Percentiles rank a stretch among this genome's conserved stretches.
Conservation (phyloP, 2,888 invertebrate species). For the Sialis lutaria region DNA sequence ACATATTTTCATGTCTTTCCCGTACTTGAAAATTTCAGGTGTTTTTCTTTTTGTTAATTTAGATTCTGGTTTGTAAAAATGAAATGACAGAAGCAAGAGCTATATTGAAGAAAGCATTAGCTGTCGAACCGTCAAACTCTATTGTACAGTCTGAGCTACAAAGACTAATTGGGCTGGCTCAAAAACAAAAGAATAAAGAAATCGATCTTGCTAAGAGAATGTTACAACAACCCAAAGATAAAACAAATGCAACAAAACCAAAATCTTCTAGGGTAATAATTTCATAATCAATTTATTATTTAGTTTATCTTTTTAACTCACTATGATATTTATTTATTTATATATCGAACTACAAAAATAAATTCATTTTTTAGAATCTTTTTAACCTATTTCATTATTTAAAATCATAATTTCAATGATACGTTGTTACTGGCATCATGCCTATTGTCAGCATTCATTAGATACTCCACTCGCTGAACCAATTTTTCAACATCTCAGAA, state of each 20-base stretch:
- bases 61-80: constrained; percentile 50
- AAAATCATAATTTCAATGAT: too few relatives aligned
- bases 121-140: constrained; percentile 41
- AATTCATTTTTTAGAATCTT: too few relatives aligned
- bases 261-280: constrained; percentile 23
- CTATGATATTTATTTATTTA: too few relatives aligned
- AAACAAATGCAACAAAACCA: constrained; percentile 24
- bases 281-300: too few relatives aligned
- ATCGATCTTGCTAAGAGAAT: constrained; percentile 32
- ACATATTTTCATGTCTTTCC: background rate
- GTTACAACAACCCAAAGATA: constrained; percentile 20
- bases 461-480: too few relatives aligned
- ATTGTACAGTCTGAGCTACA: constrained; percentile 30
- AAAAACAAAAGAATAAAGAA: constrained; percentile 28
- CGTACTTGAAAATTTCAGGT: constrained; percentile 2
- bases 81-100: constrained; percentile 53
- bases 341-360: too few relatives aligned
- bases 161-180: constrained; percentile 16
- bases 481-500: too few relatives aligned
- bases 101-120: constrained; percentile 41
- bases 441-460: too few relatives aligned
- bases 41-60: too few relatives aligned
- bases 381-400: too few relatives aligned
- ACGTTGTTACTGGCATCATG: too few relatives aligned
- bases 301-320: too few relatives aligned